Conservation (phyloP, 2,113 vertebrate genomes). For the Phyllopteryx taeniolatus region DNA sequence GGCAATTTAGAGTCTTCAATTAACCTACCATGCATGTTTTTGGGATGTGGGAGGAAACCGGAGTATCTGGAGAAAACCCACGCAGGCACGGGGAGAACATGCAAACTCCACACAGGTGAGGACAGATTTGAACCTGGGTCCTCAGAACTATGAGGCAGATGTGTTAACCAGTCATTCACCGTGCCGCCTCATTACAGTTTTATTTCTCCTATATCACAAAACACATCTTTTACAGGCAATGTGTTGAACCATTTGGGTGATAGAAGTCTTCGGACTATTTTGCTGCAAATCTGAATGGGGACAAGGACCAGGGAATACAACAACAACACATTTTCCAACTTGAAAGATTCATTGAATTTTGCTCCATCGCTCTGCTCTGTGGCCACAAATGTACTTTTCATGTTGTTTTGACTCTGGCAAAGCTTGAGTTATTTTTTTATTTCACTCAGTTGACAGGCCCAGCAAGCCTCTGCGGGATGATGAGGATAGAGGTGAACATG, state of each 20-base stretch:
- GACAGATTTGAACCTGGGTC: too few species aligned
- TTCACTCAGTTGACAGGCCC: conserved; percentile 62
- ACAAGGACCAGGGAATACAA: conserved; percentile 30
- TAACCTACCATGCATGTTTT: too few species aligned
- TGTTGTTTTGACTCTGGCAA: conserved; percentile 51
- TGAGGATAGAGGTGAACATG: conserved; percentile 63
- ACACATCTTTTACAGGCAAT: conserved; percentile 23
- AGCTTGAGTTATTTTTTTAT: conserved; percentile 59
- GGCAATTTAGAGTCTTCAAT: too few species aligned
- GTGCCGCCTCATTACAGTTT: conserved; percentile 7
- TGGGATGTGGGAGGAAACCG: too few species aligned
- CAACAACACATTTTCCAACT: conserved; percentile 42
- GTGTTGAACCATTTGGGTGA: conserved; percentile 44
- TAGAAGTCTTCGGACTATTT: conserved; percentile 43
- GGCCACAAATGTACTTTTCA: conserved; percentile 63
- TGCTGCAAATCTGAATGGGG: conserved; percentile 18
- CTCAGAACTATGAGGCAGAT: too few species aligned
- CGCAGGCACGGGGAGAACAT: too few species aligned
- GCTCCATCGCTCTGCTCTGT: conserved; percentile 40
- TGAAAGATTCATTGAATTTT: conserved; percentile 41
- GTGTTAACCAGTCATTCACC: too few species aligned
- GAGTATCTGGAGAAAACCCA: too few species aligned
- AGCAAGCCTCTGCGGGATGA: conserved; percentile 52
- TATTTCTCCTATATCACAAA: conserved; percentile 34
- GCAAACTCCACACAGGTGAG: too few species aligned